Evolutionary conservation across 1,140 invertebrate genomes (phyloP).

Genomic region (Octopus bimaculoides): DNA sequence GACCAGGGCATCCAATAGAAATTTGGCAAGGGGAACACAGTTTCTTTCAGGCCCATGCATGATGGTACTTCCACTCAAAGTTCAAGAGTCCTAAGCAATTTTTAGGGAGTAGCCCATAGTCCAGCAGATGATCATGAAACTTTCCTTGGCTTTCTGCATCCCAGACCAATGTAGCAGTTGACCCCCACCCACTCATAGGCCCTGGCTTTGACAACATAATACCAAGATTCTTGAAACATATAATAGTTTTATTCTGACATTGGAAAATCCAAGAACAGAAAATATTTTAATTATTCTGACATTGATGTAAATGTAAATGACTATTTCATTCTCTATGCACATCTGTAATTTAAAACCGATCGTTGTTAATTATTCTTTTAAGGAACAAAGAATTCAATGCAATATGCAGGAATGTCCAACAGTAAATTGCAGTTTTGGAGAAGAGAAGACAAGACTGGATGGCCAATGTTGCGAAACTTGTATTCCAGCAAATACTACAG

Average conservation of each 20-base stretch:
- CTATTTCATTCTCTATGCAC: no score
- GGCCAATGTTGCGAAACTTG: slow-evolving; percentile 75
- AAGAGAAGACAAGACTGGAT: slow-evolving; percentile 65
- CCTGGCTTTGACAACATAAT: no score
- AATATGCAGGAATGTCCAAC: slow-evolving; percentile 75
- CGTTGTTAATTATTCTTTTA: slow-evolving; percentile 37
- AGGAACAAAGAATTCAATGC: slow-evolving; percentile 72
- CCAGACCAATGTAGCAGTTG: no score
- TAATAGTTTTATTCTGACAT: neutral
- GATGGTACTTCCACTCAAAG: neutral
- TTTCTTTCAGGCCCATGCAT: no score
- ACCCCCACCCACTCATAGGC: no score
- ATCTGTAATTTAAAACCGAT: no score
- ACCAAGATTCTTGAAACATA: neutral
- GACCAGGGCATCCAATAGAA: no score
- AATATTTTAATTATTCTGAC: slow-evolving; percentile 8
- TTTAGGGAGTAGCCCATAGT: no score
- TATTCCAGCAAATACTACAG: slow-evolving; percentile 27
- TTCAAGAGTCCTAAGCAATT: neutral
- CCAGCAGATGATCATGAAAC: no score
- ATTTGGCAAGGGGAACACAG: no score
- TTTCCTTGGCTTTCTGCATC: no score
- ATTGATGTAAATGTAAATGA: no score
- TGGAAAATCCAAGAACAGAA: neutral
- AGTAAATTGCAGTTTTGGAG: slow-evolving; percentile 70